These are phyloP conservation scores for Flexamia atlantica DNA, from an alignment of 2,888 invertebrate genomes.

Conservation along the genomic window DNA sequence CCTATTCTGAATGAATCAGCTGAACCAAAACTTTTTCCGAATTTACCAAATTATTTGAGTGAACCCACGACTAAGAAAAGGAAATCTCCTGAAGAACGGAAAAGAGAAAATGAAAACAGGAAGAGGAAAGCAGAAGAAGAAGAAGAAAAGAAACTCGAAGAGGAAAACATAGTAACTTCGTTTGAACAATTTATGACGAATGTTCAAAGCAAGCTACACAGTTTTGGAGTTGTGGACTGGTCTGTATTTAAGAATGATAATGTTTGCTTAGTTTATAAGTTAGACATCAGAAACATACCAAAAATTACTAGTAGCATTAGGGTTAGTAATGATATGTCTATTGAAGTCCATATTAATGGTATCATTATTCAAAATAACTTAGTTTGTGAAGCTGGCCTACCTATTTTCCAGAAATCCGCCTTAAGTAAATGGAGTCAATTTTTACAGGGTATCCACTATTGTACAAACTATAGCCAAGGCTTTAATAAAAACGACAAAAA, in stretches of 20 bases:
- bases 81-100: conserved; percentile 33
- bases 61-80: conserved; percentile 46
- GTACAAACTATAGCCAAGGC: background rate
- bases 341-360: conserved; percentile 39
- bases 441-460: conserved; percentile 6
- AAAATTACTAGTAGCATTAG: conserved; percentile 31
- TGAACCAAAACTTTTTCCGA: conserved; percentile 13
- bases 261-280: conserved; percentile 38
- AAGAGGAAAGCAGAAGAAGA: conserved; percentile 20
- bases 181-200: background rate
- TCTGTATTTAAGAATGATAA: conserved; percentile 44
- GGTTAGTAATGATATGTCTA: conserved; percentile 25
- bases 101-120: conserved; percentile 4
- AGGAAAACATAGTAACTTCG: conserved; percentile 39
- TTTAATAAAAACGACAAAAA: background rate
- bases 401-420: background rate
- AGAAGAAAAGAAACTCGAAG: conserved; percentile 11
- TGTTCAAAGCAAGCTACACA: background rate
- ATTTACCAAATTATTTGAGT: conserved; percentile 20
- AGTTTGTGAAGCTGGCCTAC: conserved; percentile 14
- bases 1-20: conserved; percentile 4
- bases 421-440: conserved; percentile 50
- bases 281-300: conserved; percentile 12
- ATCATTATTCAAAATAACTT: conserved; percentile 4
- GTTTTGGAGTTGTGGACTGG: conserved; percentile 8